Conservation (phyloP, 2,888 invertebrate species). For the Ornithoptera alexandrae region DNA sequence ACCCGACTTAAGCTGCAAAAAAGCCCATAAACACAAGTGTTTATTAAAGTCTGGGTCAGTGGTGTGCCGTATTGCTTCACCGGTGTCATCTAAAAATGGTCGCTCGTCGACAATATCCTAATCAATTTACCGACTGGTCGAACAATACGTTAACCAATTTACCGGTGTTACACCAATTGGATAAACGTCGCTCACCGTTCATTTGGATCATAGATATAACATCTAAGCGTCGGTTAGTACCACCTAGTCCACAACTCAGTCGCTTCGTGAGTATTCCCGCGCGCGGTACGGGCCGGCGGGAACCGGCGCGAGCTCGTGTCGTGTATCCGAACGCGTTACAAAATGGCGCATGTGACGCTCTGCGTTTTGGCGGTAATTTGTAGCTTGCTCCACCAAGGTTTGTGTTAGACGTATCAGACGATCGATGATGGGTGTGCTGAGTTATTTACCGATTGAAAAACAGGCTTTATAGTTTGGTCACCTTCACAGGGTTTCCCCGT, state of each 20-base stretch:
- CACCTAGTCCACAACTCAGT: conserved; percentile 38
- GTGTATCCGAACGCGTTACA: conserved; percentile 36
- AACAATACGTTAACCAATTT: conserved; percentile 50
- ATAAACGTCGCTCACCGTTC: conserved; percentile 52
- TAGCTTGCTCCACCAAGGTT: conserved; percentile 74
- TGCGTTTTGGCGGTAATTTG: conserved; percentile 70
- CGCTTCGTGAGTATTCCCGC: conserved; percentile 35
- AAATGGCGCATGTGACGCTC: conserved; percentile 57
- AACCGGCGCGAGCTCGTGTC: conserved; percentile 46
- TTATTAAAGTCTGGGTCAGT: conserved; percentile 24
- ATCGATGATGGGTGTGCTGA: conserved; percentile 21
- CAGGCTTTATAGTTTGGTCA: not conserved
- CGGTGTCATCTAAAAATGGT: conserved; percentile 15
- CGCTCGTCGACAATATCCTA: conserved; percentile 40
- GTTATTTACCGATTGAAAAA: not conserved
- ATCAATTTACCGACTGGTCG: conserved; percentile 37
- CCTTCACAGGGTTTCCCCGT: not conserved
- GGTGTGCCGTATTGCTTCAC: conserved; percentile 22
- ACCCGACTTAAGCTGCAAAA: too few relatives aligned
- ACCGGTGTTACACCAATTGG: conserved; percentile 64
- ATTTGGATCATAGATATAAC: conserved; percentile 42
- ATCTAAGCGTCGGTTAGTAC: conserved; percentile 33
- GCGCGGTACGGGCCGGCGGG: conserved; percentile 51
- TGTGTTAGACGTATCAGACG: conserved; percentile 40
- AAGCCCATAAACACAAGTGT: not conserved